Base-by-base conservation (phyloP, 2,888 invertebrate genomes). In the Drosophila multiciliata region DNA sequence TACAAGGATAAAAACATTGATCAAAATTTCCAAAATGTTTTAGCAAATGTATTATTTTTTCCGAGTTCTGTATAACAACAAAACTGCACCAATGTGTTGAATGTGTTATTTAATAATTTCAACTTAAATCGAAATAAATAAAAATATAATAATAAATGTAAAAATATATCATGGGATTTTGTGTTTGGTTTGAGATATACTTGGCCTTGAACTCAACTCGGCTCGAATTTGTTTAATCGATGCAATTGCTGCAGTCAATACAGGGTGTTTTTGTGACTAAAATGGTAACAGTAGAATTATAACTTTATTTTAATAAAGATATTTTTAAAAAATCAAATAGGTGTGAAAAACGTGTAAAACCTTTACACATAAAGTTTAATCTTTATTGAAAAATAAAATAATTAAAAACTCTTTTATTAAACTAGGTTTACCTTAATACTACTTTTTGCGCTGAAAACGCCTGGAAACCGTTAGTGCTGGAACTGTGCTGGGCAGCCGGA, bases 401-500 rank as follows among this genome's bases (percentile, higher is more conserved):
- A 23, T 45, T 45, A 45, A 23, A 23, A 23, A 26, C 2, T 23
- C 15, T 42, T 42, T 42, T 2, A 15, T 23, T 23, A 45, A 15
- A 15, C 8, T 8, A 8, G 12, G 3, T 20, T 20, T 3, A 12
- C 42, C 7, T 20, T 20, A 15, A 1, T 17, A 7, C 45, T 78
- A 81, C 29, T 73, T 86, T 38, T 80, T 90, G 12, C 84, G 87
- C 26, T 80, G 65, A 29, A 90, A 88, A 11, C 80, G 79, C 5
- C 59, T 53, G 6, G 70, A 61, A 1, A 36, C 40, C 1, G 74
- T 66, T 0, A 92, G 40, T 0, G 86, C 69, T 29, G 91, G 87
- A 40, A 92, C 80, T 12, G 66, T 77, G 54, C 81, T 90, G 1
- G 93, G 93, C 55, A 93, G 68, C 20, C 77, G 78, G 17, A 93